These are phyloP conservation scores for Odontocolon sp. DNA, from an alignment of 2,888 invertebrate species.

Conservation along the genomic window DNA sequence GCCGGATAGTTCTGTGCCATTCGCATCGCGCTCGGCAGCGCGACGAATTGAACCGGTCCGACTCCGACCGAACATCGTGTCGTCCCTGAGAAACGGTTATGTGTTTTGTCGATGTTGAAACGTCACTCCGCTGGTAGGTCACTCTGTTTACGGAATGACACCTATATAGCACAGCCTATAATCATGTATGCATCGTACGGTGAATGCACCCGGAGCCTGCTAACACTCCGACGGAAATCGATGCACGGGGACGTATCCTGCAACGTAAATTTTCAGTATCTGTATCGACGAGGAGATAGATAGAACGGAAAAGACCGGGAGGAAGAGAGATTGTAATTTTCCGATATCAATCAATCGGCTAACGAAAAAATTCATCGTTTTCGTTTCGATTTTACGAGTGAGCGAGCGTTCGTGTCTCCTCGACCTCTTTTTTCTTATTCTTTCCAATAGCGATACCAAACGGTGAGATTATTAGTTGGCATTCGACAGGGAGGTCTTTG, in stretches of 20 bases:
- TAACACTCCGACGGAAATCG: slow-evolving; percentile 43
- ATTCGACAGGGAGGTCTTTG: background rate
- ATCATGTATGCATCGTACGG: slow-evolving; percentile 33
- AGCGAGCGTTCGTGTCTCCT: slow-evolving; percentile 35
- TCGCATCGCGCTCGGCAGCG: background rate
- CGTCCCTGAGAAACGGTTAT: slow-evolving; percentile 62
- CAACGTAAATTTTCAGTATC: slow-evolving; percentile 46
- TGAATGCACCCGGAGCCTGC: background rate
- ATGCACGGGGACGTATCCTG: slow-evolving; percentile 36
- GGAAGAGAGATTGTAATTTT: slow-evolving; percentile 51
- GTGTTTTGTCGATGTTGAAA: slow-evolving; percentile 61
- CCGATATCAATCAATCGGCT: slow-evolving; percentile 62
- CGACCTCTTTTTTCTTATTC: slow-evolving; percentile 16
- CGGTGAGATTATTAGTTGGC: background rate
- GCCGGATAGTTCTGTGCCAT: slow-evolving; percentile 2
- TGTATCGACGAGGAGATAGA: slow-evolving; percentile 29
- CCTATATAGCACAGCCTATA: slow-evolving; percentile 6
- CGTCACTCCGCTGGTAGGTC: slow-evolving; percentile 48
- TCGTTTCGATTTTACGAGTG: slow-evolving; percentile 1
- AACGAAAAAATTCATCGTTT: slow-evolving; percentile 37
- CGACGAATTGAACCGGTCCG: slow-evolving; percentile 5
- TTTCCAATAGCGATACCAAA: slow-evolving; percentile 19
- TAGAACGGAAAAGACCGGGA: slow-evolving; percentile 8
- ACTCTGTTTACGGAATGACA: slow-evolving; percentile 55
- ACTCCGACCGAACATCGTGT: slow-evolving; percentile 30